These are phyloP conservation scores for Crocidura indochinensis DNA, from an alignment of 2,797 vertebrate species.

Conservation along the genomic window DNA sequence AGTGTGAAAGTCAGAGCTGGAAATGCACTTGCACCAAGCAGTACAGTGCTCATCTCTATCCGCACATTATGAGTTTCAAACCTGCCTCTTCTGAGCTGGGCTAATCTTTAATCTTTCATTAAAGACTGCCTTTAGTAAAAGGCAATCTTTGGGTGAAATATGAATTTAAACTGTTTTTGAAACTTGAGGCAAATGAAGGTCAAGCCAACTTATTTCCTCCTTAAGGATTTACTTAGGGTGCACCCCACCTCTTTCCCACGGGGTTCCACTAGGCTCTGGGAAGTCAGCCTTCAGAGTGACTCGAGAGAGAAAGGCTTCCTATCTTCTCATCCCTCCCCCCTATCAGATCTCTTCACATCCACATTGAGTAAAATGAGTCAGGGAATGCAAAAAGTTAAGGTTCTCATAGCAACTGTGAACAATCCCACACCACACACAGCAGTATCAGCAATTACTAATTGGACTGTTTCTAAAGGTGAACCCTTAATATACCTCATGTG, in stretches of 20 bases:
- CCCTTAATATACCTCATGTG: constrained; percentile 76
- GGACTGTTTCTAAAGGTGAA: constrained; percentile 79
- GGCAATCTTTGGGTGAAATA: constrained; percentile 77
- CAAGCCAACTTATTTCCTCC: constrained; percentile 72
- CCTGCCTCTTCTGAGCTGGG: constrained; percentile 66
- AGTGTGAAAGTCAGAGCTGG: constrained; percentile 58
- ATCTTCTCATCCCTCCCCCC: not conserved
- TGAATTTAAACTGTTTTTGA: constrained; percentile 78
- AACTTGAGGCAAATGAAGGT: constrained; percentile 80
- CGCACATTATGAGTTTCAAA: constrained; percentile 75
- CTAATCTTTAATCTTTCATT: constrained; percentile 38
- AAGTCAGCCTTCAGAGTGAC: constrained; percentile 32
- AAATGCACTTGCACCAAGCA: constrained; percentile 19
- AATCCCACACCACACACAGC: constrained; percentile 20
- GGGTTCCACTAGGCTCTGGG: not conserved
- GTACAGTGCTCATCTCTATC: constrained; percentile 51
- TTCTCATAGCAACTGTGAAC: constrained; percentile 79
- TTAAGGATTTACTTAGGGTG: constrained; percentile 59
- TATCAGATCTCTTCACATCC: constrained; percentile 52
- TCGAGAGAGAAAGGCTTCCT: not conserved
- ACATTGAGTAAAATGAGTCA: constrained; percentile 74
- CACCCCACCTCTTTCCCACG: not conserved
- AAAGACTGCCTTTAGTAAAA: constrained; percentile 41
- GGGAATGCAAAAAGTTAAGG: constrained; percentile 72
- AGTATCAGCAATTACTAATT: constrained; percentile 75